Percentiles rank a stretch among this genome's conserved stretches.
Conservation (phyloP, 2,113 vertebrate species). For the Nothobranchius furzeri region DNA sequence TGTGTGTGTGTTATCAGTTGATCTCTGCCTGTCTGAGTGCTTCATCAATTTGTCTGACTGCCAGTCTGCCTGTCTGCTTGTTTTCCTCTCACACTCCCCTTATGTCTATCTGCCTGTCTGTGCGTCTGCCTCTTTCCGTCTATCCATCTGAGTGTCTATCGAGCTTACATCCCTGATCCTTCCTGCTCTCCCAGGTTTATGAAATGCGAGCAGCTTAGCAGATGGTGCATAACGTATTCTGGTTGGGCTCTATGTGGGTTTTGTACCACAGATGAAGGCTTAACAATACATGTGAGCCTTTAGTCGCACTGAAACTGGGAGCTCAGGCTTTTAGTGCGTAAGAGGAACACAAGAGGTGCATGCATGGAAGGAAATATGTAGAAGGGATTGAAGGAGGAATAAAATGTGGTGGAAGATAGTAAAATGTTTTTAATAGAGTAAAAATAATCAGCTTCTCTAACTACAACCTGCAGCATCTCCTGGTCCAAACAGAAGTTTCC, state of each 20-base stretch:
- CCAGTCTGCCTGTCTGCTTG: slow-evolving; percentile 14
- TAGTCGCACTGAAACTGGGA: slow-evolving; percentile 60
- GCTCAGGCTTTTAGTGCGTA: slow-evolving; percentile 50
- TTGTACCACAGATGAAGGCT: slow-evolving; percentile 74
- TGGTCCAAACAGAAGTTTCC: too few species aligned
- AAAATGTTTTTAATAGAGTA: neutral
- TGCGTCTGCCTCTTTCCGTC: slow-evolving; percentile 21
- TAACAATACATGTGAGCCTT: slow-evolving; percentile 71
- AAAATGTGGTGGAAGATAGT: slow-evolving; percentile 1
- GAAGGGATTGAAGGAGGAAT: slow-evolving; percentile 16
- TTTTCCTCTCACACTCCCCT: slow-evolving; percentile 5
- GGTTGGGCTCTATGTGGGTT: slow-evolving; percentile 68
- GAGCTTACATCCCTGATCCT: slow-evolving; percentile 70
- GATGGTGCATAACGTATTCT: slow-evolving; percentile 77
- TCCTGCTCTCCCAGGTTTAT: slow-evolving; percentile 74
- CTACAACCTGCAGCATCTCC: too few species aligned
- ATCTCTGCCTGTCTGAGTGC: slow-evolving; percentile 39
- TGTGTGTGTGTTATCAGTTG: slow-evolving; percentile 30
- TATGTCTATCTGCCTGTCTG: slow-evolving; percentile 8
- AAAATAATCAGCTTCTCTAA: slow-evolving; percentile 14
- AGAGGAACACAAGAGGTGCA: slow-evolving; percentile 29
- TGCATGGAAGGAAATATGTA: slow-evolving; percentile 4
- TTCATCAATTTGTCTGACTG: slow-evolving; percentile 34
- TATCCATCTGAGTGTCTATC: slow-evolving; percentile 69
- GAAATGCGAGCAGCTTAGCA: slow-evolving; percentile 76